Percentiles rank a stretch among this genome's conserved stretches.
These are phyloP conservation scores for Sinonovacula constricta DNA, from an alignment of 1,140 invertebrate species.

Conservation along the genomic window DNA sequence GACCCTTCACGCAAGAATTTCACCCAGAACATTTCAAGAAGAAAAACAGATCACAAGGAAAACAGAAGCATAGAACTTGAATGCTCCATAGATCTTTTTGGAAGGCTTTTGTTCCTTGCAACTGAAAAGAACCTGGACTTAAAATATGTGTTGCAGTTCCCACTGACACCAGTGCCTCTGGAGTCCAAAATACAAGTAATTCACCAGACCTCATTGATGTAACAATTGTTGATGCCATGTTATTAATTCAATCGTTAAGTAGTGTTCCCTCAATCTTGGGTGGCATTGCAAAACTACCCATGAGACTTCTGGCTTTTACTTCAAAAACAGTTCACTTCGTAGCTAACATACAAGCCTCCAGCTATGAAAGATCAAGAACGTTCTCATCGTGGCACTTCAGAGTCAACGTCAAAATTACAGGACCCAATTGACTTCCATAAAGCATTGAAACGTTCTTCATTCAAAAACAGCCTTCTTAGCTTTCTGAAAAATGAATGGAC, in stretches of 20 bases:
- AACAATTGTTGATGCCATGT: constrained; percentile 28
- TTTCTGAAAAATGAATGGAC: constrained; percentile 28
- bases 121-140: constrained; percentile 22
- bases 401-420: neutral
- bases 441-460: constrained; percentile 23
- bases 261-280: constrained; percentile 5
- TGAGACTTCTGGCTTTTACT: neutral
- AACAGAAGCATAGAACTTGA: neutral
- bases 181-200: neutral
- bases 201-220: constrained; percentile 5
- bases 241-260: constrained; percentile 16
- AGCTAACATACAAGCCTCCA: constrained; percentile 15
- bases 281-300: neutral
- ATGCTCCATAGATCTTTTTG: constrained; percentile 32
- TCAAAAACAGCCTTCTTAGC: constrained; percentile 19
- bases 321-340: constrained; percentile 13
- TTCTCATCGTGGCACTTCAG: neutral
- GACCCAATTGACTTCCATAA: constrained; percentile 16
- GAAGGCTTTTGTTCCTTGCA: constrained; percentile 14
- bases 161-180: constrained; percentile 20
- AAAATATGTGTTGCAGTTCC: constrained; percentile 1
- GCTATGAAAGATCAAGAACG: constrained; percentile 36
- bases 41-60: neutral
- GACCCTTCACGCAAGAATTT: constrained; percentile 7
- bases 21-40: neutral